These are phyloP conservation scores for Eleutherodactylus coqui DNA, from an alignment of 2,797 vertebrate genomes.

Conservation along the genomic window DNA sequence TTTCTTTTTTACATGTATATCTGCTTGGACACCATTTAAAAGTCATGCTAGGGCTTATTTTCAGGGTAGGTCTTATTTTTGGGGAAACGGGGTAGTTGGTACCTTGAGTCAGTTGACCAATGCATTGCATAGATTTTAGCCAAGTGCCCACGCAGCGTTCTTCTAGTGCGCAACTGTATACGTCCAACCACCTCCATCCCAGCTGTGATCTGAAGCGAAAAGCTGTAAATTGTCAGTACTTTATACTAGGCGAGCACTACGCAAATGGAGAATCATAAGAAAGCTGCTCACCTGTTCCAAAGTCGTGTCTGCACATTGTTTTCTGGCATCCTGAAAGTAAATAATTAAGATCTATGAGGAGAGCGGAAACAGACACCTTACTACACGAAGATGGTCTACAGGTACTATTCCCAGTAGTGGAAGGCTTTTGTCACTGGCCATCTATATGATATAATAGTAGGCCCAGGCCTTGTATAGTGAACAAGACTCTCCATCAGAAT, in stretches of 20 bases:
- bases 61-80: too few species aligned
- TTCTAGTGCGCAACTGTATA: slow-evolving; percentile 91
- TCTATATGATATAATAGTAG: not conserved
- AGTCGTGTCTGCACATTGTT: slow-evolving; percentile 87
- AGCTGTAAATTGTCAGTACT: not conserved
- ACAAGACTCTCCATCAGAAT: not conserved
- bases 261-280: not conserved
- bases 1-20: too few species aligned
- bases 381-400: not conserved
- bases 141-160: slow-evolving; percentile 93
- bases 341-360: not conserved
- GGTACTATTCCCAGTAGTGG: not conserved
- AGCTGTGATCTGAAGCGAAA: slow-evolving; percentile 71
- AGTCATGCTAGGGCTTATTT: too few species aligned
- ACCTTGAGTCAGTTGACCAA: slow-evolving; percentile 93
- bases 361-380: not conserved
- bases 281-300: slow-evolving; percentile 81
- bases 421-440: not conserved
- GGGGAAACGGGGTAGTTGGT: too few species aligned
- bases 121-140: slow-evolving; percentile 99
- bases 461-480: not conserved
- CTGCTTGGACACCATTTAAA: too few species aligned
- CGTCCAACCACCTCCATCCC: slow-evolving; percentile 82
- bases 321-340: slow-evolving; percentile 85
- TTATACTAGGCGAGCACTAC: not conserved